phyloP scores from a whole-genome alignment of 1,140 invertebrate species.

The Macrobrachium rosenbergii region DNA sequence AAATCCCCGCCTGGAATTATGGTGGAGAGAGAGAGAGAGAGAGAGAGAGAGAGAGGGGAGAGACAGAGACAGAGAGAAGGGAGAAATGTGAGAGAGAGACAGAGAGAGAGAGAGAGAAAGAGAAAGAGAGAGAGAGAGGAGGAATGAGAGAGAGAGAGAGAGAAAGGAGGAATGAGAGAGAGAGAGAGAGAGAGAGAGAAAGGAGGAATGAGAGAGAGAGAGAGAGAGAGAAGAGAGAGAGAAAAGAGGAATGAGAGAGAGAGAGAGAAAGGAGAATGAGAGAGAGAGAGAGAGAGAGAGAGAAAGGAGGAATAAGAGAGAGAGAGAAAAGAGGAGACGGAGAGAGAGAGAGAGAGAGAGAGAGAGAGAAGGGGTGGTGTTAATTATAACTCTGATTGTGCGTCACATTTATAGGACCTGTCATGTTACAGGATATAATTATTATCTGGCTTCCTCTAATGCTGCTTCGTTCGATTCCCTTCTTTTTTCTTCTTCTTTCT shows the following conservation, averaged over 20 bases:
- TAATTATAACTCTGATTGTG: neutral
- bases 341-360: conserved; percentile 16
- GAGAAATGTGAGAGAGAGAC: neutral
- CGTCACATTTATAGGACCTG: too few species aligned
- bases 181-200: conserved; percentile 29
- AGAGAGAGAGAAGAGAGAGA: conserved; percentile 25
- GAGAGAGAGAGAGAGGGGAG: neutral
- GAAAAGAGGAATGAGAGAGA: neutral
- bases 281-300: neutral
- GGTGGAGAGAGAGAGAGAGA: conserved; percentile 3
- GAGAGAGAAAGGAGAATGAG: neutral
- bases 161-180: neutral
- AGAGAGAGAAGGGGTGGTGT: neutral
- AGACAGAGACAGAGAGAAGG: neutral
- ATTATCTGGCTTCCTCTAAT: neutral
- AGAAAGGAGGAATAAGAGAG: neutral
- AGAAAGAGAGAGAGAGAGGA: neutral
- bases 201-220: conserved; percentile 21
- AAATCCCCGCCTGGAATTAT: neutral
- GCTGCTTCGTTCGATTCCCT: too few species aligned
- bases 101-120: neutral
- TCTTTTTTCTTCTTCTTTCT: neutral
- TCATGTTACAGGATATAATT: neutral
- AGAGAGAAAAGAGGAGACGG: neutral
- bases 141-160: neutral